A percentile compares a stretch with the other conserved stretches of the same genome.
Conservation (phyloP, 1,140 invertebrate genomes). For the Scylla paramamosain region DNA sequence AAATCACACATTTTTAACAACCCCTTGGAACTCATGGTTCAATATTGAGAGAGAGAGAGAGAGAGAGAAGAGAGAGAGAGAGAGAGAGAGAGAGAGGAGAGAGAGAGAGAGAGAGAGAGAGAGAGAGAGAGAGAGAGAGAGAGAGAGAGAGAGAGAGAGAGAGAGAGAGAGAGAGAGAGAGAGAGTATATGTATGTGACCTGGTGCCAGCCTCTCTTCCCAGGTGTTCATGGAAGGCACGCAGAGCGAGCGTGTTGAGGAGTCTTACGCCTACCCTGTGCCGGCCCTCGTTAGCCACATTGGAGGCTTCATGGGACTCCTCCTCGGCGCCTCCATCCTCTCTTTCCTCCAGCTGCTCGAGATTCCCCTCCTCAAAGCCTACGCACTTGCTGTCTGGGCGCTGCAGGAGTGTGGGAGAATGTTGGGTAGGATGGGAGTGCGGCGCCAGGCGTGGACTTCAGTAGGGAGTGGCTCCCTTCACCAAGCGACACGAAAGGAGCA, state of each 20-base stretch:
- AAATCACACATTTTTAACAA: no score
- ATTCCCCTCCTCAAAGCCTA: conserved; percentile 7
- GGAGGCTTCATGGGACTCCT: conserved; percentile 60
- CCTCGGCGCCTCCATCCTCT: conserved; percentile 44
- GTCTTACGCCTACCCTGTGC: conserved; percentile 27
- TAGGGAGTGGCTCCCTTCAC: no score
- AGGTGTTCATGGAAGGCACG: conserved; percentile 40
- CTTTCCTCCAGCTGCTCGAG: conserved; percentile 28
- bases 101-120: conserved; percentile 3
- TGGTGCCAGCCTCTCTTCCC: neutral
- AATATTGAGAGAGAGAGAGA: no score
- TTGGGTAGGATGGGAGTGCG: neutral
- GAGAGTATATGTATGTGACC: no score
- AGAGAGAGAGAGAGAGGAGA: neutral
- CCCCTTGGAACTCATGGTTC: no score
- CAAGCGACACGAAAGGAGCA: no score
- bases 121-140: conserved; percentile 1
- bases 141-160: conserved; percentile 10
- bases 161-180: neutral
- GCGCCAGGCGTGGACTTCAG: neutral
- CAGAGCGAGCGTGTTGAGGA: conserved; percentile 45
- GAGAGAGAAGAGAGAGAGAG: no score
- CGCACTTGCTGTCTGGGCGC: neutral
- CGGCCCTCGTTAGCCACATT: conserved; percentile 41
- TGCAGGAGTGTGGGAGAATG: neutral